Evolutionary conservation across 2,888 invertebrate species (phyloP), one percentile per base, ranked within the genome.

Genomic region (Mycalesis mineus): DNA sequence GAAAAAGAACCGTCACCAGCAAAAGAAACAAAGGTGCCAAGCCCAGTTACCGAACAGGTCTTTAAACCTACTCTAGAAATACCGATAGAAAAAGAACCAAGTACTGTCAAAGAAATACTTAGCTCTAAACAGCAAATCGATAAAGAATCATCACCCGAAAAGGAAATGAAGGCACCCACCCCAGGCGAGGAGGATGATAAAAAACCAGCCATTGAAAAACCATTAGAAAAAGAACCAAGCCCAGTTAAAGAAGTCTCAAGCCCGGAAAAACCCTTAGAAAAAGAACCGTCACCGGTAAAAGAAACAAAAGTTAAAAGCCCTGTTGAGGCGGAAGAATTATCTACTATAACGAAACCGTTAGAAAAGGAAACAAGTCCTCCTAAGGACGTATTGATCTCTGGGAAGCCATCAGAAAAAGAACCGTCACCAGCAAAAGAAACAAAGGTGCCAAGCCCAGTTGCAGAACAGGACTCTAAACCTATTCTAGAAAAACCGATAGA

Each of bases 81-180:
- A 40, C 36, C 28, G 5, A 55, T 57, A 3, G 58, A 63, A 0
- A 66, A 62, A 11, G 57, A 40, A n/a, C 40, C 54, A 2, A 65
- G 58, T 13, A 48, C 57, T 15, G 44, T 45, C 7, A 53, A 54
- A 8, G 41, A 51, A 2, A 8, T 7, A 0, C 9, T 17, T 1
- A 8, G 8, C 2, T 17, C 17, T 6, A 11, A 42, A 1, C 14
- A 40, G 29, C 36, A 13, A 11, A 13, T 28, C n/a, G 40, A 58
- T 5, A 62, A 59, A 17, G 17, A 13, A 4, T 11, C 33, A 1
- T 8, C 31, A 4, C 50, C 53, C 1, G 15, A 14, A 0, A 37
- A 53, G 2, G 49, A 52, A 9, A 47, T 54, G 7, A 63, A 62
- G 8, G 42, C n/a, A 2, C 31, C 56, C 0, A 66, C 64, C 22